Base-by-base conservation (phyloP, 23 tunicate species). In the Styela plicata region DNA sequence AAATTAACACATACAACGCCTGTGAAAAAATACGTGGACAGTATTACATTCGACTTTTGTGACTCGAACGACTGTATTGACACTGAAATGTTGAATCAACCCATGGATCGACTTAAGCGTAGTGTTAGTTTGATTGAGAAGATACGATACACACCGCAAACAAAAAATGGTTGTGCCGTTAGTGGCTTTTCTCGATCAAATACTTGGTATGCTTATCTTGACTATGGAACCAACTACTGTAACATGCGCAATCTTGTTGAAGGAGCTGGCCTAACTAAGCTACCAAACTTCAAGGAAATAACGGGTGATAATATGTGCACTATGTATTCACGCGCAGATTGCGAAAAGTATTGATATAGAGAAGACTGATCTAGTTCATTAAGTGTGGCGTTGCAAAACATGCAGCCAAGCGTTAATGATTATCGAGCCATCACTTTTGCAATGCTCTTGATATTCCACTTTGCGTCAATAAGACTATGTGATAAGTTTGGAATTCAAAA, bases 141-240 rank as follows among this genome's bases (percentile, higher is more conserved):
- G 64, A 80, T 78, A 33, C 53, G 27, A 23, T 80, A 30, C 2
- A 28, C 2, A 3, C 3, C 63, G 33, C 44, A 36, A n/a, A 52
- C 37, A 30, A 35, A 26, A 26, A 34, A 24, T 30, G 74, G 83
- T 5, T 92, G 97, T 36, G 30, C 22, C 18, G 83, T 92, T 2
- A 32, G 37, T 16, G 97, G 85, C 0, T 80, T 36, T 30, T 92
- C 97, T 3, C 35, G 74, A 31, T 92, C 97, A 3, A 61, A 87
- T 18, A 31, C 64, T 20, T 92, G 91, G 88, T 92, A 92, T 65
- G 97, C 97, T 20, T n/a, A 83, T 27, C 87, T 92, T n/a, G 97
- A 92, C 80, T 92, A 24, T 63, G 97, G 97, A 22, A 92, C 97
- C 24, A 92, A 92, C 52, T 92, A 92, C 53, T 92, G 97, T 85